Evolutionary conservation across 2,797 vertebrate species (phyloP).

Genomic region (Prionace glauca): DNA sequence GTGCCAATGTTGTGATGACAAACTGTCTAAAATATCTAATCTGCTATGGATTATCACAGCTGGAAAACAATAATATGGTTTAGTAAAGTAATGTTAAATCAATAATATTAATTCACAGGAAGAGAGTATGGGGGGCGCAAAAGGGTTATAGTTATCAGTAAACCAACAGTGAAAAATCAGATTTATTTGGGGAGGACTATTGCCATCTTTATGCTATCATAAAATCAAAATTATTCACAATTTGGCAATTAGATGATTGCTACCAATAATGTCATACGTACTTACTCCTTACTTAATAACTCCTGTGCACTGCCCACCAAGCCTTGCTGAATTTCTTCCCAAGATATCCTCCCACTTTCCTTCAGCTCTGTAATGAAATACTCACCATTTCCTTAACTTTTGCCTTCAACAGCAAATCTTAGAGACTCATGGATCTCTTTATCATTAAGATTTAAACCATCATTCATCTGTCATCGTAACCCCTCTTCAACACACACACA

Average conservation of each 20-base stretch:
- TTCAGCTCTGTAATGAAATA: background rate
- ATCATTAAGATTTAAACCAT: background rate
- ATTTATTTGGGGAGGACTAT: background rate
- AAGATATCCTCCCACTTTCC: background rate
- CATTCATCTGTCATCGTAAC: background rate
- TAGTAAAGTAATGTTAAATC: background rate
- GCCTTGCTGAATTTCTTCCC: background rate
- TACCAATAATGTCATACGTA: background rate
- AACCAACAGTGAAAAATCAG: background rate
- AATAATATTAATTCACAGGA: background rate
- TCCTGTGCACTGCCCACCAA: too few species aligned
- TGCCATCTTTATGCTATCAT: background rate
- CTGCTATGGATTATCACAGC: background rate
- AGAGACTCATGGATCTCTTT: background rate
- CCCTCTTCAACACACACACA: background rate
- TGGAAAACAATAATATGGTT: background rate
- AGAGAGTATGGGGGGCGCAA: too few species aligned
- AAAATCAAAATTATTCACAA: conserved; percentile 1
- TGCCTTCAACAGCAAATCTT: background rate
- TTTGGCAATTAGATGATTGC: background rate
- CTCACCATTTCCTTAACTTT: background rate
- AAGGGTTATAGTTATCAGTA: background rate
- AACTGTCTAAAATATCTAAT: conserved; percentile 1
- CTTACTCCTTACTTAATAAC: background rate
- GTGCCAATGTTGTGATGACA: background rate